Conservation (phyloP, 2,797 vertebrate genomes). For the Lophotriccus pileatus region DNA sequence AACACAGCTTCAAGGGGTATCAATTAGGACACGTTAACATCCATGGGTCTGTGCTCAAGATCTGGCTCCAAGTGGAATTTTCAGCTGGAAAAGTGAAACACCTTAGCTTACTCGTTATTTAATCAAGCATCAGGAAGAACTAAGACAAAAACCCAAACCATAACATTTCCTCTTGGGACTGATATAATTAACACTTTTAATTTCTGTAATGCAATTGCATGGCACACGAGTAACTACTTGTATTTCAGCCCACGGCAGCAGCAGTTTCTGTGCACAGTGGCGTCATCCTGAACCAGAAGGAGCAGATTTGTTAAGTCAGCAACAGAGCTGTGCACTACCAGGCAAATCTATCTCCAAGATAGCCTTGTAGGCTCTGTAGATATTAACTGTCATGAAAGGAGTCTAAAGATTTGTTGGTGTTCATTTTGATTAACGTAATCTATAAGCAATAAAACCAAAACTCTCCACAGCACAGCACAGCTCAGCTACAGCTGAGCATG, state of each 20-base stretch:
- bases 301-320: background rate
- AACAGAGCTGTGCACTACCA: background rate
- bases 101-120: background rate
- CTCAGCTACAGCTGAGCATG: background rate
- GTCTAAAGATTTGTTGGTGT: background rate
- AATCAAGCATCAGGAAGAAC: background rate
- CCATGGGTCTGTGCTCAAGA: background rate
- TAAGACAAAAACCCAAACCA: accelerated
- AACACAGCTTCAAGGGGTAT: background rate
- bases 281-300: background rate
- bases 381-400: background rate
- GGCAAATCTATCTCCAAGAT: background rate
- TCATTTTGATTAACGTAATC: background rate
- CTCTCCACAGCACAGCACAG: background rate
- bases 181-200: background rate
- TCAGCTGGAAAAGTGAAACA: background rate
- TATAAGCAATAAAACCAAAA: background rate
- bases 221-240: background rate
- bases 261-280: background rate
- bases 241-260: background rate
- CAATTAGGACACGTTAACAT: background rate
- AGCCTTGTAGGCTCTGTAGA: background rate
- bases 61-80: background rate
- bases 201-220: background rate
- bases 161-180: background rate